phyloP scores from a whole-genome alignment of 1,140 invertebrate species.

The Spodoptera litura region DNA sequence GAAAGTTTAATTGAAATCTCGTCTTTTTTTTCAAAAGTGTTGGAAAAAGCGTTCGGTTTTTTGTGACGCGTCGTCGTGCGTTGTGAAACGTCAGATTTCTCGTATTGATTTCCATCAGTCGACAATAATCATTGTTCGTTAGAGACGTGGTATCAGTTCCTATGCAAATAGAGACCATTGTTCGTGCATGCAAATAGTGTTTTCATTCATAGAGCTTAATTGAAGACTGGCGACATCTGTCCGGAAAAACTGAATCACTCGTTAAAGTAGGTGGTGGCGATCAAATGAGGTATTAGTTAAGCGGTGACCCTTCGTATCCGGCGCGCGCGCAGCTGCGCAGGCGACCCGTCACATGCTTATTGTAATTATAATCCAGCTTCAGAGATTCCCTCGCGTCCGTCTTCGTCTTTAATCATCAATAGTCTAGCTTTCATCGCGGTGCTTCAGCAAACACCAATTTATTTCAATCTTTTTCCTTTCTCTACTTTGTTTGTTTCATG shows the following conservation, averaged over 20 bases:
- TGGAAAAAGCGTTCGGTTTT: slow-evolving; percentile 53
- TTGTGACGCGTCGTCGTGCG: slow-evolving; percentile 50
- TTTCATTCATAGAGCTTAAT: slow-evolving; percentile 67
- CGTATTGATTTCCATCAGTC: slow-evolving; percentile 76
- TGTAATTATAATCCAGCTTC: slow-evolving; percentile 57
- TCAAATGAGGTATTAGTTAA: slow-evolving; percentile 61
- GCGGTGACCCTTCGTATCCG: slow-evolving; percentile 66
- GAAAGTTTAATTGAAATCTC: slow-evolving; percentile 68
- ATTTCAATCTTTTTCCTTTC: not conserved
- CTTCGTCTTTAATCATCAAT: slow-evolving; percentile 40
- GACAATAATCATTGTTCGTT: slow-evolving; percentile 65
- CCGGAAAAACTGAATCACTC: slow-evolving; percentile 71
- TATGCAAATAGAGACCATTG: slow-evolving; percentile 65
- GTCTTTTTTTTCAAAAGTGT: slow-evolving; percentile 30
- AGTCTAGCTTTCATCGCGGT: slow-evolving; percentile 18
- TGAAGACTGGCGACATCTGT: slow-evolving; percentile 65
- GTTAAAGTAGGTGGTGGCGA: slow-evolving; percentile 55
- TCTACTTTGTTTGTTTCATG: not conserved
- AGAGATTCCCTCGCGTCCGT: slow-evolving; percentile 51
- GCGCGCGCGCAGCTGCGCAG: slow-evolving; percentile 56
- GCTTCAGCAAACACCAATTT: not conserved
- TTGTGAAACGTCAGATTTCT: slow-evolving; percentile 81
- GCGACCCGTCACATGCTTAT: slow-evolving; percentile 58
- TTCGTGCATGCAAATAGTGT: slow-evolving; percentile 64
- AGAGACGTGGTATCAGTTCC: slow-evolving; percentile 53